These are phyloP conservation scores for Eupithecia subfuscata DNA, from an alignment of 2,888 invertebrate species.

Conservation along the genomic window DNA sequence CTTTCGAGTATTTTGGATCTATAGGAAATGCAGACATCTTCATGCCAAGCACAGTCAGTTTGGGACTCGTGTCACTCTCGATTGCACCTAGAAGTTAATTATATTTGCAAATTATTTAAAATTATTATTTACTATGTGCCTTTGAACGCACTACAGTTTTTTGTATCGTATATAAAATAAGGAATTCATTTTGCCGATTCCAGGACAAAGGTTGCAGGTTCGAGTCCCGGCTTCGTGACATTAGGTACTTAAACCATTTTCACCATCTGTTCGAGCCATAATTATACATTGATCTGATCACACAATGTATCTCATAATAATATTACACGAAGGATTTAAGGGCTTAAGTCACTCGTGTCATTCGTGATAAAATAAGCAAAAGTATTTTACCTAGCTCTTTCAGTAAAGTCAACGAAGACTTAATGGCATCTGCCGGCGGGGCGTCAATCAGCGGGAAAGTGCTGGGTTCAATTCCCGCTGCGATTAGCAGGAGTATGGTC, in stretches of 20 bases:
- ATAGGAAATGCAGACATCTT: slow-evolving; percentile 96
- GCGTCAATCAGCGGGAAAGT: slow-evolving; percentile 96
- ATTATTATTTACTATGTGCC: neutral
- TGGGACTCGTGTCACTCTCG: slow-evolving; percentile 81
- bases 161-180: neutral
- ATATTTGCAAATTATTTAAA: neutral
- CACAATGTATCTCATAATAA: too few species aligned
- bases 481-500: slow-evolving; percentile 92
- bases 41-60: slow-evolving; percentile 90
- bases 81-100: slow-evolving; percentile 83
- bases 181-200: too few species aligned
- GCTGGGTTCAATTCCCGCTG: slow-evolving; percentile 91
- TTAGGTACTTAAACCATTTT: too few species aligned
- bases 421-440: slow-evolving; percentile 89
- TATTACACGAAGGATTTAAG: neutral
- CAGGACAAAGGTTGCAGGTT: too few species aligned
- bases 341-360: neutral
- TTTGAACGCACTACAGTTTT: neutral
- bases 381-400: slow-evolving; percentile 82
- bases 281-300: too few species aligned
- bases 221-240: too few species aligned
- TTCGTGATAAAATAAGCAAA: neutral
- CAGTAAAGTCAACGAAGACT: slow-evolving; percentile 86
- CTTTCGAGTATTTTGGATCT: slow-evolving; percentile 94
- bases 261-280: too few species aligned